A percentile compares a stretch with the other conserved stretches of the same genome.
These are phyloP conservation scores for Rhingia rostrata DNA, from an alignment of 2,888 invertebrate species.

Conservation along the genomic window DNA sequence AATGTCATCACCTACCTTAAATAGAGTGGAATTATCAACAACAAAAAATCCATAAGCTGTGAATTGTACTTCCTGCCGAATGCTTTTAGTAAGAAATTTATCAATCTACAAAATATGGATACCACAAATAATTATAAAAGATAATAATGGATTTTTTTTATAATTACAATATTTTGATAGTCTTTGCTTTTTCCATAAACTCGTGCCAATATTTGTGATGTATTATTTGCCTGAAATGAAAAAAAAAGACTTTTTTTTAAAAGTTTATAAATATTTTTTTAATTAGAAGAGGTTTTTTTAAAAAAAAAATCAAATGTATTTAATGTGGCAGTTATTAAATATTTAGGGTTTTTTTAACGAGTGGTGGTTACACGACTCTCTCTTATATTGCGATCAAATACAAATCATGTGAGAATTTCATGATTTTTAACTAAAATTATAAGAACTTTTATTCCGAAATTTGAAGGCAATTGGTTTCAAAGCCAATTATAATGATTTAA, in stretches of 20 bases:
- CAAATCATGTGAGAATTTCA: too few species aligned
- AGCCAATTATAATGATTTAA: too few species aligned
- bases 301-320: not conserved
- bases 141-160: not conserved
- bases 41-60: conserved; percentile 82
- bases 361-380: too few species aligned
- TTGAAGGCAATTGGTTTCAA: too few species aligned
- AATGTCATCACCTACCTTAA: conserved; percentile 78
- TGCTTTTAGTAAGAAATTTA: conserved; percentile 82
- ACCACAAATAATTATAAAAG: not conserved
- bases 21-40: conserved; percentile 81
- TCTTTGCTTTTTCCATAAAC: conserved; percentile 80
- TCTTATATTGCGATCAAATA: too few species aligned
- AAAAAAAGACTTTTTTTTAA: conserved; percentile 2
- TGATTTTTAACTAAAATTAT: too few species aligned
- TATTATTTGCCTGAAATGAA: conserved; percentile 80
- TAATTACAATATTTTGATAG: conserved; percentile 80
- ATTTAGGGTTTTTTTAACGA: too few species aligned
- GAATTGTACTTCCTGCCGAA: conserved; percentile 81
- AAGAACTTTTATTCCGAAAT: too few species aligned
- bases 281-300: not conserved
- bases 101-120: conserved; percentile 78
- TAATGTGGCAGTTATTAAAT: too few species aligned
- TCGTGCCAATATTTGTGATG: conserved; percentile 80
- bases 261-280: too few species aligned